phyloP scores from a whole-genome alignment of 2,113 vertebrate genomes.

The Heptranchias perlo region DNA sequence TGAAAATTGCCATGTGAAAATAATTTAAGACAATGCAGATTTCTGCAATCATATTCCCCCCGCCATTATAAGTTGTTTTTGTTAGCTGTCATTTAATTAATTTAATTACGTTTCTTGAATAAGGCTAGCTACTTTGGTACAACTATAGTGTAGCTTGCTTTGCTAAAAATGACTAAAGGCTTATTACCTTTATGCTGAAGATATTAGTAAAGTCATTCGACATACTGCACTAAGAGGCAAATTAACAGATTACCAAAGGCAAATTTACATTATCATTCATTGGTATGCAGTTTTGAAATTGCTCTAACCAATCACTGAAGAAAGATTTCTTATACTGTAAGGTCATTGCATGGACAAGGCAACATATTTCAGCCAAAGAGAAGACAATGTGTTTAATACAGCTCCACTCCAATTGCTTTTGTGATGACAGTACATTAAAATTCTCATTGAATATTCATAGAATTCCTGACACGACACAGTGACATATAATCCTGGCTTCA shows the following conservation, averaged over 20 bases:
- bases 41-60: not conserved
- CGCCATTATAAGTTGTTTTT: not conserved
- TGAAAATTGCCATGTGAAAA: not conserved
- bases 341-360: slow-evolving; percentile 63
- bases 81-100: not conserved
- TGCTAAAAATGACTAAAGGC: not conserved
- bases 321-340: slow-evolving; percentile 37
- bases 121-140: not conserved
- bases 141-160: not conserved
- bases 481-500: slow-evolving; percentile 51
- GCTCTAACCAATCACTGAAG: slow-evolving; percentile 7
- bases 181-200: not conserved
- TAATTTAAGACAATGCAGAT: not conserved
- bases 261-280: not conserved
- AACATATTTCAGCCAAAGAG: slow-evolving; percentile 57
- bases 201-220: not conserved
- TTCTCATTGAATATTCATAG: slow-evolving; percentile 67
- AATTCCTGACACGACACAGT: slow-evolving; percentile 59
- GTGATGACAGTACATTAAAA: slow-evolving; percentile 64
- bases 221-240: not conserved
- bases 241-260: slow-evolving; percentile 2
- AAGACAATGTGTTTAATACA: slow-evolving; percentile 61
- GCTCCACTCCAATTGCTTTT: slow-evolving; percentile 56
- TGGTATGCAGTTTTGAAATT: slow-evolving; percentile 2
- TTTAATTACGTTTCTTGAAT: not conserved